A percentile compares a stretch with the other conserved stretches of the same genome.
These are phyloP conservation scores for Geotrypetes seraphini DNA, from an alignment of 2,797 vertebrate species.

Conservation along the genomic window DNA sequence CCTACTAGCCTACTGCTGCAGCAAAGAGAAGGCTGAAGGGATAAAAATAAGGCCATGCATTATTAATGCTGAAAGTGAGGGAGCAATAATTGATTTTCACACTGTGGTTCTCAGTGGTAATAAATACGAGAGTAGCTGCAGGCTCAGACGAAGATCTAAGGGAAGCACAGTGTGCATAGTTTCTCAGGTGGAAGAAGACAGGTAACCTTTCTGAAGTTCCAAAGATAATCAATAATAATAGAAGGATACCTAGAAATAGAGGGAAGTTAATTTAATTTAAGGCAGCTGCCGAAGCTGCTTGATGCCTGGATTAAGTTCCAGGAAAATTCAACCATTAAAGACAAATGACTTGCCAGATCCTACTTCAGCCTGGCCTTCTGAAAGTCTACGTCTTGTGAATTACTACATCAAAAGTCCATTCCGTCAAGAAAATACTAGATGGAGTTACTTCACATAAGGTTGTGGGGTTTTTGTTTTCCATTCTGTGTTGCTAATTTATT, in stretches of 20 bases:
- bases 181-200: slow-evolving; percentile 10
- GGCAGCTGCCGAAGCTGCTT: too few relatives aligned
- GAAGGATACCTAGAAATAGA: neutral
- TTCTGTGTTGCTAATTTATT: too few relatives aligned
- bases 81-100: slow-evolving; percentile 15
- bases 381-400: too few relatives aligned
- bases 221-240: slow-evolving; percentile 4
- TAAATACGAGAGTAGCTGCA: slow-evolving; percentile 13
- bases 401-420: too few relatives aligned
- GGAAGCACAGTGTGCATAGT: neutral
- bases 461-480: too few relatives aligned
- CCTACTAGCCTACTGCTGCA: slow-evolving; percentile 14
- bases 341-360: too few relatives aligned
- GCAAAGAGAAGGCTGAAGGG: slow-evolving; percentile 1
- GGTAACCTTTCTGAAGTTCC: slow-evolving; percentile 1
- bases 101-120: slow-evolving; percentile 13
- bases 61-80: slow-evolving; percentile 18
- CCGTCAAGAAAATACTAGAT: too few relatives aligned
- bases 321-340: too few relatives aligned
- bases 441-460: too few relatives aligned
- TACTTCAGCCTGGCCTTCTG: too few relatives aligned
- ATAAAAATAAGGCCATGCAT: slow-evolving; percentile 13
- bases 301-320: too few relatives aligned
- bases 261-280: too few relatives aligned
- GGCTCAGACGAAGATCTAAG: slow-evolving; percentile 15